A percentile compares a stretch with the other conserved stretches of the same genome.
Conservation (phyloP, 2,888 invertebrate species). For the Phaedon cochleariae region DNA sequence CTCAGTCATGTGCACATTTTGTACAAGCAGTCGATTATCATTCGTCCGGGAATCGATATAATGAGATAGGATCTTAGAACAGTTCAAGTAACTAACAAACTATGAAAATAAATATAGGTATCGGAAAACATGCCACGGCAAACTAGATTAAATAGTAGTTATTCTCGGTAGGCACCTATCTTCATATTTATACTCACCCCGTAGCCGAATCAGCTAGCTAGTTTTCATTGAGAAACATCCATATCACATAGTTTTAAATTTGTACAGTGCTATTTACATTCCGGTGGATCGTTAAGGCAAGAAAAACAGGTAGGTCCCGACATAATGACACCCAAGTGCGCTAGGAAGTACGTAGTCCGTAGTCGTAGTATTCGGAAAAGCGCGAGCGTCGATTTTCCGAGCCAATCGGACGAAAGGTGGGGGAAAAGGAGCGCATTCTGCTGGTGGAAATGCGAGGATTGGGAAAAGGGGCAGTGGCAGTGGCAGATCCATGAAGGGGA, state of each 20-base stretch:
- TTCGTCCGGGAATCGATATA: conserved; percentile 1
- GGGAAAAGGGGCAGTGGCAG: too few species aligned
- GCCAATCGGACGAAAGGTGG: conserved; percentile 40
- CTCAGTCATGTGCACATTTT: conserved; percentile 22
- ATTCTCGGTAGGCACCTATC: too few species aligned
- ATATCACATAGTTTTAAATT: conserved; percentile 14
- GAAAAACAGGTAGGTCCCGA: not conserved
- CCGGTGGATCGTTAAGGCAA: conserved; percentile 7
- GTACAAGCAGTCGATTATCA: not conserved
- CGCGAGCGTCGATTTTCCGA: conserved; percentile 49
- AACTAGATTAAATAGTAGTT: too few species aligned
- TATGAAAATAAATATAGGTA: too few species aligned
- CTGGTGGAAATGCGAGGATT: too few species aligned
- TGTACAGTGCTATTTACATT: conserved; percentile 20
- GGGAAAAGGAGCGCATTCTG: conserved; percentile 29
- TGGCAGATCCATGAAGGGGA: too few species aligned
- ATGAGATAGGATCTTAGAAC: not conserved
- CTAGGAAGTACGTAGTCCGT: conserved; percentile 31
- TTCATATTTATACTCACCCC: too few species aligned
- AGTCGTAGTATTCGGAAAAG: conserved; percentile 41
- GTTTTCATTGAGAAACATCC: too few species aligned
- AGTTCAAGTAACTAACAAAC: not conserved
- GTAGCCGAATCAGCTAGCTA: too few species aligned
- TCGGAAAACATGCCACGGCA: too few species aligned
- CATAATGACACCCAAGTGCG: conserved; percentile 37